phyloP scores from a whole-genome alignment of 2,888 invertebrate species.

The Antheraea yamamai region DNA sequence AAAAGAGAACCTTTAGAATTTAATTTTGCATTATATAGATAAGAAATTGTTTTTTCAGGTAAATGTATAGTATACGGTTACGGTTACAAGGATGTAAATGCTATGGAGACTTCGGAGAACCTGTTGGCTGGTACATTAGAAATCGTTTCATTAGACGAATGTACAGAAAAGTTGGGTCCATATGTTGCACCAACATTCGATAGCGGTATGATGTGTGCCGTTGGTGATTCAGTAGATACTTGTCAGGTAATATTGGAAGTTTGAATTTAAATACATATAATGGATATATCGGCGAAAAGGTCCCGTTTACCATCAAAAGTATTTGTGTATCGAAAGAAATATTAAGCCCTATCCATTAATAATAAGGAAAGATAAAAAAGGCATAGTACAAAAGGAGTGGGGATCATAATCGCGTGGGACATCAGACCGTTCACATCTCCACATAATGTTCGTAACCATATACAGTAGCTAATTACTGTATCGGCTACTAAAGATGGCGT shows the following conservation, averaged over 20 bases:
- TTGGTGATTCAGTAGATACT: constrained; percentile 65
- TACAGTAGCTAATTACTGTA: too few species aligned
- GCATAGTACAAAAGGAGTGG: too few species aligned
- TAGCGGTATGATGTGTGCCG: constrained; percentile 71
- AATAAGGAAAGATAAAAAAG: too few species aligned
- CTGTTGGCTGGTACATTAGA: constrained; percentile 54
- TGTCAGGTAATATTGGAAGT: constrained; percentile 60
- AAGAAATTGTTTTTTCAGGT: constrained; percentile 46
- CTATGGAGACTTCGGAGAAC: constrained; percentile 46
- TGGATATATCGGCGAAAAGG: too few species aligned
- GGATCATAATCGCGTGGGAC: too few species aligned
- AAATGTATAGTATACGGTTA: constrained; percentile 69
- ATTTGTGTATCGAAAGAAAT: too few species aligned
- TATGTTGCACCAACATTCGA: constrained; percentile 57
- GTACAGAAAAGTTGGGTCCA: constrained; percentile 52
- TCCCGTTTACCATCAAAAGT: too few species aligned
- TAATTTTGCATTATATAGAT: not conserved
- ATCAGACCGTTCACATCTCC: too few species aligned
- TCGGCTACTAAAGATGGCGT: too few species aligned
- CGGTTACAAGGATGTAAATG: constrained; percentile 48
- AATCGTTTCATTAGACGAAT: constrained; percentile 66
- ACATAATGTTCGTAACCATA: too few species aligned
- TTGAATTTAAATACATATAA: not conserved
- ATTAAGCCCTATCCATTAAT: too few species aligned
- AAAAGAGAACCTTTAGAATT: too few species aligned